phyloP scores from a whole-genome alignment of 2,797 vertebrate genomes.

The Rhinatrema bivittatum region DNA sequence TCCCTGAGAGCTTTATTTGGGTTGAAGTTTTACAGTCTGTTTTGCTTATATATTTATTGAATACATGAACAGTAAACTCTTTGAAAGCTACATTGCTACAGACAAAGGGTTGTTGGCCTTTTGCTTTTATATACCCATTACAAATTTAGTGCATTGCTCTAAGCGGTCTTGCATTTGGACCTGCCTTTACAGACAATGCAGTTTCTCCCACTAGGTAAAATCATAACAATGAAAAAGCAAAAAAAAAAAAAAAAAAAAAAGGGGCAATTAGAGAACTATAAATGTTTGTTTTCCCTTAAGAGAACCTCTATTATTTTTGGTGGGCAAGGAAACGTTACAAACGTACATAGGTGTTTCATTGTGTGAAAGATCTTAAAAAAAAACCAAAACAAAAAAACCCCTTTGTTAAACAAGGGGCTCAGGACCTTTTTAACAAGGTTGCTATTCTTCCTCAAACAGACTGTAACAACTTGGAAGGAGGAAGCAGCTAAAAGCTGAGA shows the following conservation, averaged over 20 bases:
- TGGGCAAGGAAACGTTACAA: too few species aligned
- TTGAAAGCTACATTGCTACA: constrained; percentile 28
- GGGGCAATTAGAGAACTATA: background rate
- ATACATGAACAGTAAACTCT: constrained; percentile 36
- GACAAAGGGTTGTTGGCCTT: constrained; percentile 34
- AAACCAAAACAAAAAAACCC: too few species aligned
- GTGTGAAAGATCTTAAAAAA: too few species aligned
- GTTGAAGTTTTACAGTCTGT: constrained; percentile 59
- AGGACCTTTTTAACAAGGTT: too few species aligned
- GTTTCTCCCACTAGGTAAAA: constrained; percentile 43
- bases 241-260: constrained; percentile 3
- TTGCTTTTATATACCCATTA: too few species aligned
- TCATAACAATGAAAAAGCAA: constrained; percentile 18
- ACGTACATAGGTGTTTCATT: too few species aligned
- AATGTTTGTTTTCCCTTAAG: constrained; percentile 23
- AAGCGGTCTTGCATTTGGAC: constrained; percentile 23
- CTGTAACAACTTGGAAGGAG: too few species aligned
- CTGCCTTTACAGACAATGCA: constrained; percentile 48
- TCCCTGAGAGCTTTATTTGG: constrained; percentile 65
- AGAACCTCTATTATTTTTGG: too few species aligned
- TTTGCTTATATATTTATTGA: constrained; percentile 50
- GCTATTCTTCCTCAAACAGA: too few species aligned
- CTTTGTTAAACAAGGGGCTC: too few species aligned
- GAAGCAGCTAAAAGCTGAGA: too few species aligned
- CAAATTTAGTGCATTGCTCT: constrained; percentile 10